These are phyloP conservation scores for Xiphophorus maculatus DNA, from an alignment of 2,113 vertebrate species.

Conservation along the genomic window DNA sequence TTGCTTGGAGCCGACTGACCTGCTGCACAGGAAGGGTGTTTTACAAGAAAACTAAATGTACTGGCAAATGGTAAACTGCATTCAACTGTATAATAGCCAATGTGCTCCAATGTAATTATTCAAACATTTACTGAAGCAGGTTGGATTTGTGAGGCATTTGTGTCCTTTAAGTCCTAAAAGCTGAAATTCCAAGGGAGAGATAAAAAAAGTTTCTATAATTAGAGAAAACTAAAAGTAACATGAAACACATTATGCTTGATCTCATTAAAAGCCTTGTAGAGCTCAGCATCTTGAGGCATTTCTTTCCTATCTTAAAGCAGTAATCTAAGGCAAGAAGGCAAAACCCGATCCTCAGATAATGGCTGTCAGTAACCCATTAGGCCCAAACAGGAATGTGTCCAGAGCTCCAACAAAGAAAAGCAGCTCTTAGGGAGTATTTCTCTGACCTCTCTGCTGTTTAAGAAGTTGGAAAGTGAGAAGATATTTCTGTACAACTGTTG, in stretches of 20 bases:
- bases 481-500: slow-evolving; percentile 33
- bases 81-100: slow-evolving; percentile 18
- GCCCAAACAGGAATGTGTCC: slow-evolving; percentile 41
- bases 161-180: slow-evolving; percentile 8
- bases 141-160: not conserved
- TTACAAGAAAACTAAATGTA: slow-evolving; percentile 14
- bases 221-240: slow-evolving; percentile 1
- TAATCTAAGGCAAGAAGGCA: slow-evolving; percentile 1
- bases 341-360: slow-evolving; percentile 13
- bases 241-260: not conserved
- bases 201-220: not conserved
- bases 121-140: not conserved
- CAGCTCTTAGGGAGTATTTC: slow-evolving; percentile 18
- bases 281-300: slow-evolving; percentile 1
- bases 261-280: not conserved
- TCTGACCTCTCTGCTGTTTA: slow-evolving; percentile 33
- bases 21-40: slow-evolving; percentile 12
- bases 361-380: slow-evolving; percentile 14
- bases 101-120: slow-evolving; percentile 29
- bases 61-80: slow-evolving; percentile 9
- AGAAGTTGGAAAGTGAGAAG: slow-evolving; percentile 33
- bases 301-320: not conserved
- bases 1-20: not conserved
- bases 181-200: slow-evolving; percentile 5
- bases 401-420: slow-evolving; percentile 9